A percentile compares a stretch with the other conserved stretches of the same genome.
phyloP scores from a whole-genome alignment of 1,140 invertebrate species.

The Tenebrio molitor region DNA sequence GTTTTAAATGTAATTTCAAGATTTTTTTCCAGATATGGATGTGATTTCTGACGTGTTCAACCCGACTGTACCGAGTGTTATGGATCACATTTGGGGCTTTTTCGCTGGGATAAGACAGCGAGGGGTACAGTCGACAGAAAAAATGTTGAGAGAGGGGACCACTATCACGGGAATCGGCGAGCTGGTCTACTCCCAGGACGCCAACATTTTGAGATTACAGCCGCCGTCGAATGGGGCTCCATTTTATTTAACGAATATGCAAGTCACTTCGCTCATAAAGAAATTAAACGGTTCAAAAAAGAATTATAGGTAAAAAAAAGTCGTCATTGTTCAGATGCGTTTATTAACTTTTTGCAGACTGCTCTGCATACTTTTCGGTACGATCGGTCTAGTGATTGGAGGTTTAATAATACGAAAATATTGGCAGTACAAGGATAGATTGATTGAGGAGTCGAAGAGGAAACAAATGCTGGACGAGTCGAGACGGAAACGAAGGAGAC shows the following conservation, averaged over 20 bases:
- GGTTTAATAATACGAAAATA: conserved; percentile 76
- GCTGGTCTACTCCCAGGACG: conserved; percentile 70
- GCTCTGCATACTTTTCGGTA: conserved; percentile 76
- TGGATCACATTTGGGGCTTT: conserved; percentile 85
- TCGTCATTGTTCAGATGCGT: conserved; percentile 4
- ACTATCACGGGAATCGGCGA: conserved; percentile 84
- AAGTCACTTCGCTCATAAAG: conserved; percentile 66
- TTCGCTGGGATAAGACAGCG: conserved; percentile 80
- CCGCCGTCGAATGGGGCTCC: conserved; percentile 77
- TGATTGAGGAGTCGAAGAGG: conserved; percentile 70
- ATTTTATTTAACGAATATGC: conserved; percentile 77
- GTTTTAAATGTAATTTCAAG: conserved; percentile 2
- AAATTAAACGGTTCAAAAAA: conserved; percentile 77
- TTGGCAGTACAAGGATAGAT: conserved; percentile 71
- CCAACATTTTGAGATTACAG: conserved; percentile 74
- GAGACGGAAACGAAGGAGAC: conserved; percentile 74
- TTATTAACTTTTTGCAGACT: conserved; percentile 67
- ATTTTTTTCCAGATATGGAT: conserved; percentile 73
- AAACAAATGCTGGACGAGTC: conserved; percentile 73
- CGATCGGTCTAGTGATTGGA: conserved; percentile 75
- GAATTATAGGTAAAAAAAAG: conserved; percentile 69
- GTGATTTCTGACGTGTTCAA: conserved; percentile 83
- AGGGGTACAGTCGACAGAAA: conserved; percentile 84
- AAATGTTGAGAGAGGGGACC: conserved; percentile 81
- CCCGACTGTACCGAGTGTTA: conserved; percentile 76